phyloP scores from a whole-genome alignment of 2,113 vertebrate species.

The Microcebus tavaratra region DNA sequence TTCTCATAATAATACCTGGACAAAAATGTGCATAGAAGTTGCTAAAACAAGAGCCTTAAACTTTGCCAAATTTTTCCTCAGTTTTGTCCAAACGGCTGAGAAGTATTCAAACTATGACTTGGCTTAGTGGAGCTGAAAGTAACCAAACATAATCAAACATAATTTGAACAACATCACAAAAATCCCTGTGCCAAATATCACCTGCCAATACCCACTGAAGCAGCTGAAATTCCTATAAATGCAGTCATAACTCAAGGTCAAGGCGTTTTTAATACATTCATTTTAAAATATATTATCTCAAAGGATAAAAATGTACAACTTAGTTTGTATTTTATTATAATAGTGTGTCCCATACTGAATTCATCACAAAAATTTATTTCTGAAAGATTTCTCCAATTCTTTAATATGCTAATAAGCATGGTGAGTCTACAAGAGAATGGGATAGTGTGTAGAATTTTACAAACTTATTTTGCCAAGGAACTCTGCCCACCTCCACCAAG shows the following conservation, averaged over 20 bases:
- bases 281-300: neutral
- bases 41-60: neutral
- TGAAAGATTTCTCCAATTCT: neutral
- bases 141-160: neutral
- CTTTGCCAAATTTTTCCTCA: neutral
- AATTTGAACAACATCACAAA: neutral
- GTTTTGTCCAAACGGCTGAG: neutral
- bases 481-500: neutral
- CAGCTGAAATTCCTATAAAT: neutral
- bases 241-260: neutral
- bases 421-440: neutral
- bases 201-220: neutral
- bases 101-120: neutral
- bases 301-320: neutral
- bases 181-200: neutral
- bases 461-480: neutral
- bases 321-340: neutral
- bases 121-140: neutral
- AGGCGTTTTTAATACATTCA: neutral
- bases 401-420: neutral
- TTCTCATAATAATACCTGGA: constrained; percentile 1
- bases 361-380: neutral
- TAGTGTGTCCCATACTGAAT: neutral
- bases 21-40: constrained; percentile 6
- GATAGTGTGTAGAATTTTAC: neutral